Conservation (phyloP, 1,140 invertebrate species). For the Drosophila sp. region DNA sequence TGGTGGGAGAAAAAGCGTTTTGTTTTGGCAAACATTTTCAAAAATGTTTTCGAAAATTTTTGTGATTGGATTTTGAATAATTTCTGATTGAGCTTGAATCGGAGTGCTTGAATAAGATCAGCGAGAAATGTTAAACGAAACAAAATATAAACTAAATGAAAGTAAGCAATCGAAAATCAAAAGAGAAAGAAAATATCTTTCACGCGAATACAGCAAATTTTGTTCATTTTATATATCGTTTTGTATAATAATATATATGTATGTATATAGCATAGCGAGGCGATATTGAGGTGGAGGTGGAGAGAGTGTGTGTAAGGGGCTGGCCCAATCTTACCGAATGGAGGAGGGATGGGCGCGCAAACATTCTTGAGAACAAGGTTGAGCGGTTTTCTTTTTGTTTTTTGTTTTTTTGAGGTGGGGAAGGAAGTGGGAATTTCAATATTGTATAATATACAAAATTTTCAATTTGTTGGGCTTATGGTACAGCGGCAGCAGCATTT, state of each 20-base stretch:
- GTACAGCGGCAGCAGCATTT: conserved; percentile 35
- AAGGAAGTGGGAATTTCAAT: conserved; percentile 19
- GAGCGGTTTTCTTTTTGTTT: too few relatives aligned
- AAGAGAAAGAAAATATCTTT: neutral
- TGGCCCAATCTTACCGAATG: conserved; percentile 1
- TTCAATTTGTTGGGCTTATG: conserved; percentile 52
- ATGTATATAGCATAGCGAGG: conserved; percentile 14
- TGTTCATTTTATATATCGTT: neutral
- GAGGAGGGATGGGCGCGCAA: conserved; percentile 9
- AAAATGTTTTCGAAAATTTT: neutral
- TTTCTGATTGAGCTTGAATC: conserved; percentile 3
- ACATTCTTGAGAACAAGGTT: conserved; percentile 21
- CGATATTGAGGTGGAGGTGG: conserved; percentile 9
- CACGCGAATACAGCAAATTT: conserved; percentile 2
- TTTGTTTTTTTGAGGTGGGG: neutral
- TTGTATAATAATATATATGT: neutral
- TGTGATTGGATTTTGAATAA: neutral
- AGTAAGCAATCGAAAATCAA: neutral
- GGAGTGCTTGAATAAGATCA: conserved; percentile 8
- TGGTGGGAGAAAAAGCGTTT: conserved; percentile 15
- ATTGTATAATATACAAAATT: conserved; percentile 56
- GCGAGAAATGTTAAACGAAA: conserved; percentile 6
- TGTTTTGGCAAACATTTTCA: neutral
- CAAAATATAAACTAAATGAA: neutral
- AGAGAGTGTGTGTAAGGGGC: neutral